Conservation (phyloP, 2,113 vertebrate species). For the Apaloderma vittatum region DNA sequence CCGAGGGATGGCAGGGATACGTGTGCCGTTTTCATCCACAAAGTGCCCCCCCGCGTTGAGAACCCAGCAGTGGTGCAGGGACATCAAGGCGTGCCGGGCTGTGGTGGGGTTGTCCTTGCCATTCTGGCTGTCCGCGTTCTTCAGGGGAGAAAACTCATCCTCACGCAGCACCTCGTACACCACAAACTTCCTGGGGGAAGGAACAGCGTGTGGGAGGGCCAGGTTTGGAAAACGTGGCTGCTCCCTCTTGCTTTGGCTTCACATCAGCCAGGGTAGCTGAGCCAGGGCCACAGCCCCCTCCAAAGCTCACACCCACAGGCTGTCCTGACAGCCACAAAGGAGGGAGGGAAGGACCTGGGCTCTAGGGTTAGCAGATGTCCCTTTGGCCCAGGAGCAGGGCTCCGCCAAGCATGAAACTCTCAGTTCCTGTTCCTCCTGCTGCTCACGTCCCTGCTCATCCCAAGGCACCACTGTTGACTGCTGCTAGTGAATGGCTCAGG, state of each 20-base stretch:
- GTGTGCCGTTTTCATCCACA: slow-evolving; percentile 91
- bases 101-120: slow-evolving; percentile 98
- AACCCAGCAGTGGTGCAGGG: slow-evolving; percentile 97
- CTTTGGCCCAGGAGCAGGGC: neutral
- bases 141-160: slow-evolving; percentile 96
- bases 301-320: accelerated
- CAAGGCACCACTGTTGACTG: accelerated
- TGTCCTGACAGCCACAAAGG: neutral
- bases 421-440: neutral
- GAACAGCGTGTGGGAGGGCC: accelerated
- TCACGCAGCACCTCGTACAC: slow-evolving; percentile 94
- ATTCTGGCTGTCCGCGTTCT: slow-evolving; percentile 95
- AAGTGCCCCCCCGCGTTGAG: slow-evolving; percentile 95
- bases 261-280: neutral
- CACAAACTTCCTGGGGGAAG: slow-evolving; percentile 85
- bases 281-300: accelerated
- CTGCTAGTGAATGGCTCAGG: neutral
- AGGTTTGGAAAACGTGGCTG: neutral
- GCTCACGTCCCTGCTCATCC: neutral
- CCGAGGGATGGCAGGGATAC: slow-evolving; percentile 93
- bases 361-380: neutral
- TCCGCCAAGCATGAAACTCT: accelerated
- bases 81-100: slow-evolving; percentile 91
- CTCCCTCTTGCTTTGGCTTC: neutral
- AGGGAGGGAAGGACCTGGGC: neutral